Conservation (phyloP, 2,888 invertebrate species). For the Ophion slaviceki region DNA sequence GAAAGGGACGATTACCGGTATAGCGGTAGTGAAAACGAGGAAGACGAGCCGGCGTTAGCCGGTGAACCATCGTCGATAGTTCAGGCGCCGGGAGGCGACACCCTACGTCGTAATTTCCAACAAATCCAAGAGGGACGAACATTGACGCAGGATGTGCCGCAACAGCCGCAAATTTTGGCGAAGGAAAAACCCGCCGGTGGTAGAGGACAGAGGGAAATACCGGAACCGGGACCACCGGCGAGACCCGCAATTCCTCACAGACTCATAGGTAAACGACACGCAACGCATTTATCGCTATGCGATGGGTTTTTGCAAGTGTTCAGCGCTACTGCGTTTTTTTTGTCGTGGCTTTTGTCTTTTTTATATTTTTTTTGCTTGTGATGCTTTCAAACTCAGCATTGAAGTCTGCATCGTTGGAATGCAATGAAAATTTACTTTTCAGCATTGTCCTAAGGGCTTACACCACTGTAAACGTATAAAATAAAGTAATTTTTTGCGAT, state of each 20-base stretch:
- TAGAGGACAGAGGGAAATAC: slow-evolving; percentile 84
- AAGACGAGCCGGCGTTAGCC: slow-evolving; percentile 95
- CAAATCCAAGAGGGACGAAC: slow-evolving; percentile 95
- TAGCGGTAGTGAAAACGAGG: slow-evolving; percentile 98
- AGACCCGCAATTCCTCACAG: slow-evolving; percentile 95
- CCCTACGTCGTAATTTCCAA: slow-evolving; percentile 98
- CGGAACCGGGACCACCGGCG: slow-evolving; percentile 94
- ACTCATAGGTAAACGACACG: slow-evolving; percentile 87
- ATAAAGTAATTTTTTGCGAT: no score
- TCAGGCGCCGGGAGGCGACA: slow-evolving; percentile 96
- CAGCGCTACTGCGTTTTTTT: neutral
- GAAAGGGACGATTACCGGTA: slow-evolving; percentile 87
- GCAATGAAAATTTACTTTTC: no score
- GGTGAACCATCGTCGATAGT: slow-evolving; percentile 98
- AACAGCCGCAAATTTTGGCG: slow-evolving; percentile 77
- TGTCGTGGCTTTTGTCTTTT: neutral
- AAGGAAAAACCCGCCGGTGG: slow-evolving; percentile 77
- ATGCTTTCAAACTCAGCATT: no score
- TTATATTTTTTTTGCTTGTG: neutral
- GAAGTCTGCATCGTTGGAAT: no score
- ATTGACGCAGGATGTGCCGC: slow-evolving; percentile 85
- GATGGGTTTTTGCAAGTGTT: neutral
- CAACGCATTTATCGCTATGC: neutral
- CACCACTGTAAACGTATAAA: no score
- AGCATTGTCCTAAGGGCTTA: no score